These are phyloP conservation scores for Gymnorhina tibicen DNA, from an alignment of 2,113 vertebrate species.

Conservation along the genomic window DNA sequence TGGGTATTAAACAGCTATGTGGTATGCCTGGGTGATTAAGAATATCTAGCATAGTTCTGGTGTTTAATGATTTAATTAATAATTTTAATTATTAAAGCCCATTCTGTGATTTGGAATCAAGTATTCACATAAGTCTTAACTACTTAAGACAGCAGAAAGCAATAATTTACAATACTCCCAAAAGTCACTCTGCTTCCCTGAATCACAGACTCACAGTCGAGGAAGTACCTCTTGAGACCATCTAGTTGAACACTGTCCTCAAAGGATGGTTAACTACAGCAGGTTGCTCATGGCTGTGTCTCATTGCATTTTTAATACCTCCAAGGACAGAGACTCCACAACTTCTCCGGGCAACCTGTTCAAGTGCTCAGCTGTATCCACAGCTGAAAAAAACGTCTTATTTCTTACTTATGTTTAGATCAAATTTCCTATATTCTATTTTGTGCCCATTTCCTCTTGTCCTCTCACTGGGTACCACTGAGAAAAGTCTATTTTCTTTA, in stretches of 20 bases:
- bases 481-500: background rate
- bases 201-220: background rate
- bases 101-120: background rate
- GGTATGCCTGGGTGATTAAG: background rate
- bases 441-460: background rate
- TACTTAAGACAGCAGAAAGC: background rate
- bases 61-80: background rate
- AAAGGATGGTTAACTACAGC: background rate
- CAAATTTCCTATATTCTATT: background rate
- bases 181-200: background rate
- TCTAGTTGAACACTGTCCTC: background rate
- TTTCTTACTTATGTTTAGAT: background rate
- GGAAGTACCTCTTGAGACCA: background rate
- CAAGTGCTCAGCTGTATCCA: background rate
- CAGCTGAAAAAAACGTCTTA: background rate
- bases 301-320: background rate
- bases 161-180: background rate
- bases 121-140: background rate
- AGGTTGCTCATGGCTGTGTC: background rate
- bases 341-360: background rate
- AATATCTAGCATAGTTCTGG: background rate
- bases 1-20: background rate
- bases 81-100: background rate
- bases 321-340: background rate
- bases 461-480: background rate